phyloP scores from a whole-genome alignment of 2,113 vertebrate genomes.

The Sprattus sprattus region DNA sequence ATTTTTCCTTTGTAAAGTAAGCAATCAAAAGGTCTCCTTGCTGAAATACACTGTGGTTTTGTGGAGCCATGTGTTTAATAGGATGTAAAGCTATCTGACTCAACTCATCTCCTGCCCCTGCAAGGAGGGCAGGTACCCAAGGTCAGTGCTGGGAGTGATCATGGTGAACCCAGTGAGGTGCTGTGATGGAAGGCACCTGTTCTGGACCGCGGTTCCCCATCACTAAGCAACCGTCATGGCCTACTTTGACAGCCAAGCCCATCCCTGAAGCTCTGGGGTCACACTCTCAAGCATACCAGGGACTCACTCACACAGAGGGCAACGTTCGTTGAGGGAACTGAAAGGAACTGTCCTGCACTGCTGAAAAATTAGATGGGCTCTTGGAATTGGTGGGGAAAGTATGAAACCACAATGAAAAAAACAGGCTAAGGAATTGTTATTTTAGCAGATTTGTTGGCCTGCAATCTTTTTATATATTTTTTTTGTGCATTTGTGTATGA shows the following conservation, averaged over 20 bases:
- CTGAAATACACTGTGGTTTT: constrained; percentile 1
- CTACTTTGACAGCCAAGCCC: constrained; percentile 35
- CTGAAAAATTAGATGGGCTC: constrained; percentile 53
- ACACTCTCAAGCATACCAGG: constrained; percentile 50
- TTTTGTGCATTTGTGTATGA: background rate
- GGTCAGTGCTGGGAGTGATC: background rate
- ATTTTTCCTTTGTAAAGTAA: background rate
- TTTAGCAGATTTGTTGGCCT: background rate
- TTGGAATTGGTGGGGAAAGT: constrained; percentile 57
- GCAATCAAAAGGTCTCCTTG: background rate
- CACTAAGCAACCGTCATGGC: constrained; percentile 54
- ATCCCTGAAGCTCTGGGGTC: constrained; percentile 38
- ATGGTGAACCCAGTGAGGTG: background rate
- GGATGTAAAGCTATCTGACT: background rate
- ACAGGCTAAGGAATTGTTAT: background rate
- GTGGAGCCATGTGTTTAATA: background rate
- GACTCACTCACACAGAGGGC: constrained; percentile 46
- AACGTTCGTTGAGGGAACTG: constrained; percentile 14
- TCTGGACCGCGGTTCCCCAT: constrained; percentile 20
- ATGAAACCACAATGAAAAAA: background rate
- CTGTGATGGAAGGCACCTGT: constrained; percentile 37
- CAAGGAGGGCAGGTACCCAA: background rate
- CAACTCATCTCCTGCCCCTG: background rate
- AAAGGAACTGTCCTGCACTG: constrained; percentile 13
- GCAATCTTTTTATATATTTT: background rate